Conservation (phyloP, 2,888 invertebrate genomes). For the Amiota mariae region DNA sequence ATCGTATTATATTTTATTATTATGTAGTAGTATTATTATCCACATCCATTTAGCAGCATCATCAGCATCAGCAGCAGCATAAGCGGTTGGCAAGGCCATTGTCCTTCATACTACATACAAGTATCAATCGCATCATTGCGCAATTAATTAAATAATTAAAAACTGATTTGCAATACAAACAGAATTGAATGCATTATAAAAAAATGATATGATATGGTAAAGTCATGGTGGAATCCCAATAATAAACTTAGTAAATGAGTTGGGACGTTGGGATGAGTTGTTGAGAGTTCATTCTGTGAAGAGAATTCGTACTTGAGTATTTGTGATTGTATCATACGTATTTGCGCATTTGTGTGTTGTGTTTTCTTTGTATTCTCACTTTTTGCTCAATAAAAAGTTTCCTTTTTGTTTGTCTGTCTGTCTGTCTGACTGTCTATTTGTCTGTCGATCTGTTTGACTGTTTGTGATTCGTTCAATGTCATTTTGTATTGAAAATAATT, state of each 20-base stretch:
- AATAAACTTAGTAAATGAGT: neutral
- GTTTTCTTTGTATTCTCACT: no score
- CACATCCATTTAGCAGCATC: neutral
- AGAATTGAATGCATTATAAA: constrained; percentile 1
- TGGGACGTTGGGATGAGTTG: neutral
- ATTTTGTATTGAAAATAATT: constrained; percentile 21
- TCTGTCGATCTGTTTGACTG: neutral
- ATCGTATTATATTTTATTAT: neutral
- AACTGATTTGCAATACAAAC: constrained; percentile 48
- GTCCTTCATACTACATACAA: no score
- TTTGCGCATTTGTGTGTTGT: no score
- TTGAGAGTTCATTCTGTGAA: neutral
- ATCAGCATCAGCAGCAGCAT: neutral
- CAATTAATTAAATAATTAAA: constrained; percentile 62
- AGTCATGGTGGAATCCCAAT: no score
- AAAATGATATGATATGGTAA: neutral
- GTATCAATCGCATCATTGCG: constrained; percentile 43
- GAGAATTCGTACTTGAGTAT: neutral
- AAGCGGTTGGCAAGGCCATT: no score
- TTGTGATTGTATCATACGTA: neutral
- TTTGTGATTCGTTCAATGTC: neutral
- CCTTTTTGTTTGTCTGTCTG: constrained; percentile 3
- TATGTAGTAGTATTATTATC: neutral
- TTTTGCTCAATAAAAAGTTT: neutral
- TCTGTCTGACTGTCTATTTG: neutral